Conservation (phyloP, 2,113 vertebrate species). For the Bostrychus sinensis region DNA sequence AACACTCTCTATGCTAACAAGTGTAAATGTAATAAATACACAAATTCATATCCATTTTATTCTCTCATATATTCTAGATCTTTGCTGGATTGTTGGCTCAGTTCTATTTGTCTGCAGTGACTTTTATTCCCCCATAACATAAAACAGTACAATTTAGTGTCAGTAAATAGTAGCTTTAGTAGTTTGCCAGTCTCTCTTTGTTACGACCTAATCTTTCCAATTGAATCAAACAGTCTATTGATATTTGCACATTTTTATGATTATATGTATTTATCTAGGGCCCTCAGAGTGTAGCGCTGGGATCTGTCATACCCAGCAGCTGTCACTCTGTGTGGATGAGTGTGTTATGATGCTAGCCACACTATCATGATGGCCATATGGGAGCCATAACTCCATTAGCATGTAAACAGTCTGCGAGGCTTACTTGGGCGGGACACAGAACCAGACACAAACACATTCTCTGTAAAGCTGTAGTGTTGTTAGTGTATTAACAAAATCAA, state of each 20-base stretch:
- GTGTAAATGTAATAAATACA: conserved; percentile 32
- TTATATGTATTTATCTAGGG: background rate
- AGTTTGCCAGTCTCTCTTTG: conserved; percentile 1
- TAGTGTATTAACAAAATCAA: conserved; percentile 1
- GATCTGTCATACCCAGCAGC: conserved; percentile 31
- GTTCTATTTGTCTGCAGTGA: conserved; percentile 19
- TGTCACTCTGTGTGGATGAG: conserved; percentile 14
- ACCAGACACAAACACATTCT: conserved; percentile 30
- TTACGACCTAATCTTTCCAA: conserved; percentile 3
- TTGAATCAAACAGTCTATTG: conserved; percentile 3
- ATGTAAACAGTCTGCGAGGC: conserved; percentile 57
- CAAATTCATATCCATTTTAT: conserved; percentile 19
- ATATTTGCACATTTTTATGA: conserved; percentile 3
- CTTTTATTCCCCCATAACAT: conserved; percentile 4
- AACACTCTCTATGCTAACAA: conserved; percentile 1
- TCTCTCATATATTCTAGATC: conserved; percentile 15
- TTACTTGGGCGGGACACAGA: conserved; percentile 34
- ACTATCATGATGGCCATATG: conserved; percentile 69
- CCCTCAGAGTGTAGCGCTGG: background rate
- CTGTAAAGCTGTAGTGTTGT: background rate
- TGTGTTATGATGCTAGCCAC: conserved; percentile 23
- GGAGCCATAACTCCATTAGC: conserved; percentile 65
- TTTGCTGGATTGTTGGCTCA: conserved; percentile 2
- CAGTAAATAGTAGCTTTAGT: conserved; percentile 12
- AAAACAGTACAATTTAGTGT: conserved; percentile 3